Conservation (phyloP, 2,113 vertebrate genomes). For the Silurus meridionalis region DNA sequence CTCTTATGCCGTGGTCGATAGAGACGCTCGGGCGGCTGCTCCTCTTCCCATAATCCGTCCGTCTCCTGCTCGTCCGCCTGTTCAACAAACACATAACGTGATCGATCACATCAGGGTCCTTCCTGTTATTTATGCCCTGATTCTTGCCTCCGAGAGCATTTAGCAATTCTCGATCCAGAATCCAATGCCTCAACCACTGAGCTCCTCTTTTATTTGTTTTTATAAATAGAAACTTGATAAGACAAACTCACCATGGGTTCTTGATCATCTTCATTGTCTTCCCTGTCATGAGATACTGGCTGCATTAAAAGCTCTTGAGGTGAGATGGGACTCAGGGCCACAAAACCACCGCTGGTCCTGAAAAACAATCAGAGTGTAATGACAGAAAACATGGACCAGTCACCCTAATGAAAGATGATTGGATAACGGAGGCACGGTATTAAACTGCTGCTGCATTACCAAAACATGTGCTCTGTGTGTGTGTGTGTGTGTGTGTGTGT, state of each 20-base stretch:
- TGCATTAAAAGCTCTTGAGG: conserved; percentile 90
- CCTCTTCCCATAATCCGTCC: conserved; percentile 88
- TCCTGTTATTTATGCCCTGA: not conserved
- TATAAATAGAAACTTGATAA: not conserved
- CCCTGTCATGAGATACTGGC: conserved; percentile 69
- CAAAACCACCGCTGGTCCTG: conserved; percentile 83
- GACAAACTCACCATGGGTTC: conserved; percentile 82
- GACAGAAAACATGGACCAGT: not conserved
- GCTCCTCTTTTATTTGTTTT: not conserved
- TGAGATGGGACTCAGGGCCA: conserved; percentile 91
- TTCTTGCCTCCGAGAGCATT: not conserved
- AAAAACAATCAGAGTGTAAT: too few relatives aligned
- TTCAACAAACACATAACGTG: not conserved
- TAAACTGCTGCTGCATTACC: conserved; percentile 11
- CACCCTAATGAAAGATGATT: not conserved
- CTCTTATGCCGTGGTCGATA: conserved; percentile 92
- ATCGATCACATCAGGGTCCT: not conserved
- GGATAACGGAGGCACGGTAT: not conserved
- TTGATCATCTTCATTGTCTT: conserved; percentile 77
- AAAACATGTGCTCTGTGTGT: not conserved
- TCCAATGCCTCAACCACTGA: not conserved
- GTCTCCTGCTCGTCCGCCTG: conserved; percentile 75
- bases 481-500: not conserved
- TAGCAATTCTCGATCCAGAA: too few relatives aligned
- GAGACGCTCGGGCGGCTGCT: conserved; percentile 84